phyloP scores from a whole-genome alignment of 1,140 invertebrate species.

The Pteromalus puparum region DNA sequence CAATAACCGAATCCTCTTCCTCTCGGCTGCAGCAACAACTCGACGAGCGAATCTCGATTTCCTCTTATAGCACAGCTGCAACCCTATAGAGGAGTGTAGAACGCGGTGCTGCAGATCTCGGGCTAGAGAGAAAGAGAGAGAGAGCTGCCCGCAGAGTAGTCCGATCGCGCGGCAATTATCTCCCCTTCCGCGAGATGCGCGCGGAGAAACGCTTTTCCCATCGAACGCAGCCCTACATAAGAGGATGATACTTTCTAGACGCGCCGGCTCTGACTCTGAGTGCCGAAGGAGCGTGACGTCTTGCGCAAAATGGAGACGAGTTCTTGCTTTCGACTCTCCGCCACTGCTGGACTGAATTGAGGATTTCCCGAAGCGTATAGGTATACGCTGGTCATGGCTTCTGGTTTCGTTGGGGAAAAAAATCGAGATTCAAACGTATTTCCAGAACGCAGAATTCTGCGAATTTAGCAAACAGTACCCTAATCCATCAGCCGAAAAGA shows the following conservation, averaged over 20 bases:
- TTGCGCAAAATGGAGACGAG: neutral
- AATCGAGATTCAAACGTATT: too few relatives aligned
- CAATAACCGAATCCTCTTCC: slow-evolving; percentile 4
- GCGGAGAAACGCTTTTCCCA: slow-evolving; percentile 30
- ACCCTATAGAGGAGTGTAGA: neutral
- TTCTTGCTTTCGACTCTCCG: too few relatives aligned
- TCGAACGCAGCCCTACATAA: neutral
- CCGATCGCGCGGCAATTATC: neutral
- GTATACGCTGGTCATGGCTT: too few relatives aligned
- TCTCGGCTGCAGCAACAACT: slow-evolving; percentile 5
- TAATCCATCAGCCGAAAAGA: too few relatives aligned
- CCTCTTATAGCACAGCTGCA: neutral
- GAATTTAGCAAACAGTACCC: too few relatives aligned
- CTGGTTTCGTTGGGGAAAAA: too few relatives aligned
- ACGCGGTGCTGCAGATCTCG: neutral
- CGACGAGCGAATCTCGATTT: neutral
- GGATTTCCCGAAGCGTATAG: too few relatives aligned
- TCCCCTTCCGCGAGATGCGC: neutral
- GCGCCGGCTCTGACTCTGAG: slow-evolving; percentile 4
- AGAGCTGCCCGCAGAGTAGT: neutral
- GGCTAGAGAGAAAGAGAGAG: neutral
- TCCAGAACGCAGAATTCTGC: too few relatives aligned
- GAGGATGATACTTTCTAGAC: slow-evolving; percentile 1
- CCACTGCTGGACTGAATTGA: too few relatives aligned
- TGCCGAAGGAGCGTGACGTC: neutral